phyloP scores from a whole-genome alignment of 2,888 invertebrate species.

The Synanthedon formicaeformis region DNA sequence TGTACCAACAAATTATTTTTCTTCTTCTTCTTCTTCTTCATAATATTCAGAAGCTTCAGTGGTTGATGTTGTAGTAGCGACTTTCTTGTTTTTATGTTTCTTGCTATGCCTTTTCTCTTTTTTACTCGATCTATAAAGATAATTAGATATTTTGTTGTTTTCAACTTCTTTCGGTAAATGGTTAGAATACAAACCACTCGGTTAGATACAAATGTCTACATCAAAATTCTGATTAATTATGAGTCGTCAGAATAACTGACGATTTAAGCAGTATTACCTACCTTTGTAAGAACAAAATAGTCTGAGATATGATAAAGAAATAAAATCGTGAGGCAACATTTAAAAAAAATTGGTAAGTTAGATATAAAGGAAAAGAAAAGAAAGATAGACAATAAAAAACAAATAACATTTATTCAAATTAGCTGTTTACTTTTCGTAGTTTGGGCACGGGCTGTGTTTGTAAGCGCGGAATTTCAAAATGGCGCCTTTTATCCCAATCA shows the following conservation, averaged over 20 bases:
- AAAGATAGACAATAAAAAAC: too few species aligned
- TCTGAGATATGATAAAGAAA: too few species aligned
- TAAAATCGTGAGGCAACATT: too few species aligned
- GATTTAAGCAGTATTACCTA: too few species aligned
- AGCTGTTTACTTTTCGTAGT: conserved; percentile 24
- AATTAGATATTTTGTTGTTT: neutral
- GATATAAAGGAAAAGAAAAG: neutral
- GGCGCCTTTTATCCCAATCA: conserved; percentile 45
- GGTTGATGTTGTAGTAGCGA: conserved; percentile 22
- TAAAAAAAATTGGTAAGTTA: neutral
- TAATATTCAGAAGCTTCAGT: conserved; percentile 34
- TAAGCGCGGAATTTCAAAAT: conserved; percentile 43
- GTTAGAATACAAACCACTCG: too few species aligned
- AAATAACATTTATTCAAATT: neutral
- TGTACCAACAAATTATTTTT: too few species aligned
- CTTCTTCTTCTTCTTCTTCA: conserved; percentile 24
- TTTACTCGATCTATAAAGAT: conserved; percentile 17
- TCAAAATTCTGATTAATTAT: too few species aligned
- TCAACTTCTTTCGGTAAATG: too few species aligned
- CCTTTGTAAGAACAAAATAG: too few species aligned
- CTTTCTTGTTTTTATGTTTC: conserved; percentile 26
- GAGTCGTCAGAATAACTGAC: too few species aligned
- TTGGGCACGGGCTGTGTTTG: conserved; percentile 41
- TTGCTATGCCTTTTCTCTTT: conserved; percentile 38
- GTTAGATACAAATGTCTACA: too few species aligned